Conservation (phyloP, 1,140 invertebrate genomes). For the Melanaphis sacchari region DNA sequence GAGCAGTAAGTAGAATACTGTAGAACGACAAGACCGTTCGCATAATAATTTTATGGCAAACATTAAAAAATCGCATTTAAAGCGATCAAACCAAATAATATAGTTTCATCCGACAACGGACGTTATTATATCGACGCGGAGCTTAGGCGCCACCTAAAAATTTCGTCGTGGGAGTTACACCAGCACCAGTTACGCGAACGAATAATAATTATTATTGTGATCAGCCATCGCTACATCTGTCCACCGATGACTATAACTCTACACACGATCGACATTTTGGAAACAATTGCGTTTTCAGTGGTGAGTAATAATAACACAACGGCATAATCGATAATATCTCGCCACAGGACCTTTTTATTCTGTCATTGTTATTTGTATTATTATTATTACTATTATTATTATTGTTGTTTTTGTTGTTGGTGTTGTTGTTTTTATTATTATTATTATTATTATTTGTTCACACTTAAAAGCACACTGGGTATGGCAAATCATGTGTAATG, state of each 20-base stretch:
- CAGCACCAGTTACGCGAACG: too few relatives aligned
- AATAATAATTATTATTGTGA: conserved; percentile 5
- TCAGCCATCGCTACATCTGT: not conserved
- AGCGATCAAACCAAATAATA: not conserved
- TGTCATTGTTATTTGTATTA: not conserved
- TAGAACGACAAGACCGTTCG: not conserved
- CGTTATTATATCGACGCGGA: not conserved
- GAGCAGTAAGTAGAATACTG: not conserved
- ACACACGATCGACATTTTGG: not conserved
- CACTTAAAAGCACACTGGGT: not conserved
- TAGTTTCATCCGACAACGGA: not conserved
- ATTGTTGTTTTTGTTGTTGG: not conserved
- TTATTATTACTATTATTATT: not conserved
- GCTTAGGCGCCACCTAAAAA: not conserved
- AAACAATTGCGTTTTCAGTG: not conserved
- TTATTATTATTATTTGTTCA: conserved; percentile 24
- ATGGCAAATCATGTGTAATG: not conserved
- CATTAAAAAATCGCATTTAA: not conserved
- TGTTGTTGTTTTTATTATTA: not conserved
- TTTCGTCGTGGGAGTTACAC: not conserved
- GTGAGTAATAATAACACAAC: not conserved
- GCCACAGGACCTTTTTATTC: not conserved
- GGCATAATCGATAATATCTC: not conserved
- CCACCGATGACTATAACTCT: not conserved
- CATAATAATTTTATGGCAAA: not conserved